Evolutionary conservation across 2,888 invertebrate genomes (phyloP).

Genomic region (Lycaena phlaeas): DNA sequence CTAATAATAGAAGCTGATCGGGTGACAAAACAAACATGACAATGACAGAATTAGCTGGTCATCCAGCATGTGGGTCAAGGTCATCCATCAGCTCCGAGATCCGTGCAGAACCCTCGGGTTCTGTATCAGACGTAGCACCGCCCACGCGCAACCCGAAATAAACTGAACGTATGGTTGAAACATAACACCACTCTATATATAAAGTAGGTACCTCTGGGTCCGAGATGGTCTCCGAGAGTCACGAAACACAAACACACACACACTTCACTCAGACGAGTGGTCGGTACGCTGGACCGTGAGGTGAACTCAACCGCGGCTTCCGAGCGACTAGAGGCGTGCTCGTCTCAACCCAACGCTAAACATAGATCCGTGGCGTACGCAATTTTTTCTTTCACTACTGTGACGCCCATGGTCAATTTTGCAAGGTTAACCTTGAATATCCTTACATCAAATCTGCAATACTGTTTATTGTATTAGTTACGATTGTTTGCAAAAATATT

Average conservation of each 20-base stretch:
- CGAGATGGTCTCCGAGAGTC: conserved; percentile 2
- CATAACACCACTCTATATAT: conserved; percentile 40
- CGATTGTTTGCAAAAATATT: no score
- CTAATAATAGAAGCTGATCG: not conserved
- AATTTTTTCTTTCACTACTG: conserved; percentile 48
- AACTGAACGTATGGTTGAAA: conserved; percentile 60
- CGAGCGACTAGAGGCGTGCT: conserved; percentile 57
- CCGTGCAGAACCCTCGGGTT: conserved; percentile 17
- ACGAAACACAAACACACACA: conserved; percentile 60
- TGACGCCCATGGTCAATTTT: conserved; percentile 35
- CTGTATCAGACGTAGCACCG: conserved; percentile 26
- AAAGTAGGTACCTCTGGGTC: not conserved
- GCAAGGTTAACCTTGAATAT: conserved; percentile 54
- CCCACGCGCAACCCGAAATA: conserved; percentile 59
- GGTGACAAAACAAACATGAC: conserved; percentile 11
- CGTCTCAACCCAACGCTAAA: conserved; percentile 43
- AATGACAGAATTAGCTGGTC: conserved; percentile 11
- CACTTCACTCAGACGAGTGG: conserved; percentile 68
- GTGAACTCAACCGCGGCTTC: conserved; percentile 64
- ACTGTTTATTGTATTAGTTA: no score
- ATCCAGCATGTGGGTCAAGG: conserved; percentile 45
- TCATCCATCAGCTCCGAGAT: conserved; percentile 32
- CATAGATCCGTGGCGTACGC: conserved; percentile 41
- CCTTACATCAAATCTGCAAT: no score
- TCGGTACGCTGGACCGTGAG: conserved; percentile 63